Base-by-base conservation (phyloP, 37 sponge, comb jelly and placozoan species). In the Beroe ovata region DNA sequence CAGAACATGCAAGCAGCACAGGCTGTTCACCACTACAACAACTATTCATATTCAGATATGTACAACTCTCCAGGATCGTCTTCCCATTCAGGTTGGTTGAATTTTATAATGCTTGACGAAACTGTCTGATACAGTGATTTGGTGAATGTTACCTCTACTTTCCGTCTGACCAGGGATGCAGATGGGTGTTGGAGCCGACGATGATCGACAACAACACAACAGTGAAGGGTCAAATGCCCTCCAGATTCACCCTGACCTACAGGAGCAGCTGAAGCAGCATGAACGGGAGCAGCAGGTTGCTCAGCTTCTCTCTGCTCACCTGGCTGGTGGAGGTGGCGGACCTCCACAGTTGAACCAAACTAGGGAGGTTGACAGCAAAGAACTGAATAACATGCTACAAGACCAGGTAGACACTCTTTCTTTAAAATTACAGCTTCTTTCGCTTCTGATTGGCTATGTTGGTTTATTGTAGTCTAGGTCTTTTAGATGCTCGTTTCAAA, bases 1-100 rank as follows among this genome's bases (percentile, higher is more conserved):
- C 84, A 77, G 28, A 77, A 39, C 42, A 77, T 77, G 84, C 84
- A 77, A 35, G 84, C 84, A 3, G 84, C 84, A 1, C 84, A 77
- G 47, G 84, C 54, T n/a, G 84, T 29, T 25, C 84, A 77, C 42
- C 84, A 77, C 47, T 77, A 42, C 84, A 77, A 77, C 38, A 77
- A 36, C 47, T 77, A 77, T 25, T 29, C 16, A 1, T 42, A 77
- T 54, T 66, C 69, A 14, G 42, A 77, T 8, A 42, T 42, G 54
- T 42, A 77, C 28, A 77, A 77, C 84, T 77, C 84, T 77, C 84
- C 84, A 18, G 69, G 69, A 0, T 66, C 69, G 18, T 66, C 69
- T 19, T 29, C 36, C 18, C 69, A 66, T 18, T 66, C 69, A 66
- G 69, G 69, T 66, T n/a, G n/a, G n/a, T n/a, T n/a, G n/a, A n/a